Conservation (phyloP, 2,888 invertebrate species). For the Temnothorax rugatulus region DNA sequence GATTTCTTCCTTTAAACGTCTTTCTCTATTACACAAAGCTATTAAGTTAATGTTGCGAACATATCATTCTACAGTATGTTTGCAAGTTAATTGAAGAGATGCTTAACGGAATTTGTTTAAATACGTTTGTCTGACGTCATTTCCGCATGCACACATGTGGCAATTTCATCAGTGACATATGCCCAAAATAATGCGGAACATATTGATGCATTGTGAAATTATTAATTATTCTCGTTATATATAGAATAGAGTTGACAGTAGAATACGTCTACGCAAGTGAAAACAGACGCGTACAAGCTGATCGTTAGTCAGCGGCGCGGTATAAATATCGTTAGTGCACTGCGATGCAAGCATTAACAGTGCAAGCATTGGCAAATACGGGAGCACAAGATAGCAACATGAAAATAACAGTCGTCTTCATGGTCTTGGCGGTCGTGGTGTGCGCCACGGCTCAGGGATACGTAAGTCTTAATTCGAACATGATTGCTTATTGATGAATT, state of each 20-base stretch:
- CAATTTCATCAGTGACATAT: background rate
- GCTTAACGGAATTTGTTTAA: background rate
- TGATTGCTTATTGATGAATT: background rate
- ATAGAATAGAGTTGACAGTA: background rate
- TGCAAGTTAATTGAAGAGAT: slow-evolving; percentile 11
- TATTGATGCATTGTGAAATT: slow-evolving; percentile 26
- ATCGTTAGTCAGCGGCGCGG: slow-evolving; percentile 14
- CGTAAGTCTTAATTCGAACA: background rate
- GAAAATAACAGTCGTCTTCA: background rate
- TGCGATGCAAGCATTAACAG: background rate
- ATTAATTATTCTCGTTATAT: slow-evolving; percentile 62
- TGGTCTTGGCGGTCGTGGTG: background rate
- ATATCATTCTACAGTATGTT: background rate
- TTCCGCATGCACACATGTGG: background rate
- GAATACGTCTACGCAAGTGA: slow-evolving; percentile 40
- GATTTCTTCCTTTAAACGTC: background rate
- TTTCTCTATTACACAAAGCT: background rate
- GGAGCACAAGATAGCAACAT: slow-evolving; percentile 42
- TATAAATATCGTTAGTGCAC: slow-evolving; percentile 70
- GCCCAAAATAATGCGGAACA: slow-evolving; percentile 15
- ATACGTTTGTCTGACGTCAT: background rate
- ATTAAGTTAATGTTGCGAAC: slow-evolving; percentile 15
- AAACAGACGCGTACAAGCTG: slow-evolving; percentile 69
- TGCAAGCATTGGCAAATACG: background rate
- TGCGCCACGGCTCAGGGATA: background rate